Evolutionary conservation across 2,797 vertebrate genomes (phyloP), one percentile per base, ranked within the genome.

Genomic region (Pseudochromis fuscus): DNA sequence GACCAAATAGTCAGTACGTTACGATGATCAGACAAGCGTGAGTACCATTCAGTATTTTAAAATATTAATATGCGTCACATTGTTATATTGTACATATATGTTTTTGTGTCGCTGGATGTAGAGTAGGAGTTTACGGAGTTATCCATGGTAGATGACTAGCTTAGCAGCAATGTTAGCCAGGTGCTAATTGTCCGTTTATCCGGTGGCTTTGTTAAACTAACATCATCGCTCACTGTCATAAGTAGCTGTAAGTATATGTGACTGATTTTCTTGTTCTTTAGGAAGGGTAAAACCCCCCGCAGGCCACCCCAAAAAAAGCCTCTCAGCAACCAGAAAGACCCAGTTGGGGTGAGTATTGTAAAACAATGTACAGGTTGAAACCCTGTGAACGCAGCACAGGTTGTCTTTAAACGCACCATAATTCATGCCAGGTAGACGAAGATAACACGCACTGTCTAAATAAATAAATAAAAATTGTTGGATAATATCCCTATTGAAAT

Each of bases 261-360:
- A 11, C 19, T 44, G 4, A 35, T 52, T 45, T 33, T 15, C n/a
- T 15, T 52, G 25, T 24, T 37, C 51, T 63, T 21, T 81, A 97
- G 96, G 50, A 96, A 94, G 77, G 85, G 79, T 57, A 96, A 89
- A 90, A 95, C 94, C 0, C 96, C 96, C 16, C 94, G 96, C 31
- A 94, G 94, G 72, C 92, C 86, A 45, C 67, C 82, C 27, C 75
- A 74, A 5, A 98, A 95, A 87, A 98, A 96, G 49, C 66, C 93
- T 13, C 81, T 88, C 16, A 96, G 91, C 83, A 93, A 72, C 60
- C 94, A 95, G 68, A 99, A 95, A 89, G 96, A 98, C 67, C 96
- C 97, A 2, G 96, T 98, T 63, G 96, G 96, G 81, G 97, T 98
- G 87, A 96, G 96, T 91, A 16, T 48, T 90, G 19, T 42, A n/a